Evolutionary conservation across 2,888 invertebrate species (phyloP), one percentile per base, ranked within the genome.

Genomic region (Tiliacea citrago): DNA sequence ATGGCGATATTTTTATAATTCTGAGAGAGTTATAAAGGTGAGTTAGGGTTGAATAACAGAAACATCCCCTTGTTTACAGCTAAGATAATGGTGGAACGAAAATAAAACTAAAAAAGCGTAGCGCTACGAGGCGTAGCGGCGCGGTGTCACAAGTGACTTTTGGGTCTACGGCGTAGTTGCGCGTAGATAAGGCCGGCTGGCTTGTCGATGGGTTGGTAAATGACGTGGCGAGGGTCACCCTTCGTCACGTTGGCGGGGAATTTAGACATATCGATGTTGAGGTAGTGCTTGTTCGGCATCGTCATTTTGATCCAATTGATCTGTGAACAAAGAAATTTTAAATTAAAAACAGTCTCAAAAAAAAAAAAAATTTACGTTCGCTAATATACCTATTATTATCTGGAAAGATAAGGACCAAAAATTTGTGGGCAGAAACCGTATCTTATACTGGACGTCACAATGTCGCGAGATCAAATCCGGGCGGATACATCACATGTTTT

Each of bases 271-370:
- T 98, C 98, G 61, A 98, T 97, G 85, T 97, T 97, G 87, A 98
- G 97, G 91, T 98, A 98, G 91, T 98, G 98, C 88, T 98, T 98
- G 93, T 98, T 98, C 0, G 98, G 98, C 97, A 98, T 97, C 77
- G 97, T 97, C 97, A 98, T 98, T 85, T 97, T 97, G 68, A 98
- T 97, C 90, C 97, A 97, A 8, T 96, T 95, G 63, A 98, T 97
- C 97, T 98, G 95, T 74, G 77, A 76, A 88, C 84, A 92, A 92
- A 71, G 39, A 75, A 75, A 79, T 16, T 2, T 12, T 1, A 35
- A 51, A 45, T 62, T 51, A 51, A 62, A 51, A 65, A 29, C 9
- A 5, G 29, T 6, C 45, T 29, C 10, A 47, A 51, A 57, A 62
- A 63, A 18, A 3, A 49, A 12, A 13, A 16, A 24, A 42, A 47